Evolutionary conservation across 2,113 vertebrate species (phyloP).

Genomic region (Eublepharis macularius): DNA sequence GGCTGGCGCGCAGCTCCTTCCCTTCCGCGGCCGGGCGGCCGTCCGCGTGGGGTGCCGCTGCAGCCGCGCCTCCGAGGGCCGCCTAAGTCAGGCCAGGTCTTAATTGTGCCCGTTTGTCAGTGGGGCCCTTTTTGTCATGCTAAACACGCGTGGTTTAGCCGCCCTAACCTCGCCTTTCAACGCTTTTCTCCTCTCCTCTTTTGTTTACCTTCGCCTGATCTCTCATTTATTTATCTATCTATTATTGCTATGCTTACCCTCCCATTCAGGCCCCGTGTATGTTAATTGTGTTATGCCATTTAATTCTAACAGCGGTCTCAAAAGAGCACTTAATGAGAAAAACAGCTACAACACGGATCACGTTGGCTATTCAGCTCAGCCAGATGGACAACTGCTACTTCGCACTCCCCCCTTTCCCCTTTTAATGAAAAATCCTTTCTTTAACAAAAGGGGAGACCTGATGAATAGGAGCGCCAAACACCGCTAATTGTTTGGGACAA

Average conservation of each 20-base stretch:
- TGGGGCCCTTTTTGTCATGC: conserved; percentile 77
- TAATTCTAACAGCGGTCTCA: conserved; percentile 80
- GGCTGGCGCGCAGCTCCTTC: conserved; percentile 31
- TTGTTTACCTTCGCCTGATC: conserved; percentile 80
- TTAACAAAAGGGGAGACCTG: conserved; percentile 54
- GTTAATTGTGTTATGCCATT: conserved; percentile 83
- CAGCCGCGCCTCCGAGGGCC: conserved; percentile 55
- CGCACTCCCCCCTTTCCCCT: conserved; percentile 18
- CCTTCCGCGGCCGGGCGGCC: conserved; percentile 32
- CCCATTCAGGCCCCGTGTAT: conserved; percentile 75
- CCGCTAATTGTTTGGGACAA: conserved; percentile 67
- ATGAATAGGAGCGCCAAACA: conserved; percentile 65
- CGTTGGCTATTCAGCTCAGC: conserved; percentile 74
- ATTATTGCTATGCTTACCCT: conserved; percentile 76
- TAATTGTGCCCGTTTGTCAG: conserved; percentile 77
- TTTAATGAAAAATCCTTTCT: conserved; percentile 64
- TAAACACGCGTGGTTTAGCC: conserved; percentile 79
- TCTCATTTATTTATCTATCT: conserved; percentile 80
- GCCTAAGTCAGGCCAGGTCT: conserved; percentile 56
- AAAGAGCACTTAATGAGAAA: conserved; percentile 82
- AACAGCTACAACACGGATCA: conserved; percentile 76
- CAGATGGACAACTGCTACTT: conserved; percentile 79
- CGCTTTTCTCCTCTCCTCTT: conserved; percentile 57
- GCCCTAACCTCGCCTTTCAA: conserved; percentile 70
- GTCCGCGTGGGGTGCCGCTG: conserved; percentile 31